phyloP scores from a whole-genome alignment of 2,888 invertebrate genomes.

The Campopleginae sp. region DNA sequence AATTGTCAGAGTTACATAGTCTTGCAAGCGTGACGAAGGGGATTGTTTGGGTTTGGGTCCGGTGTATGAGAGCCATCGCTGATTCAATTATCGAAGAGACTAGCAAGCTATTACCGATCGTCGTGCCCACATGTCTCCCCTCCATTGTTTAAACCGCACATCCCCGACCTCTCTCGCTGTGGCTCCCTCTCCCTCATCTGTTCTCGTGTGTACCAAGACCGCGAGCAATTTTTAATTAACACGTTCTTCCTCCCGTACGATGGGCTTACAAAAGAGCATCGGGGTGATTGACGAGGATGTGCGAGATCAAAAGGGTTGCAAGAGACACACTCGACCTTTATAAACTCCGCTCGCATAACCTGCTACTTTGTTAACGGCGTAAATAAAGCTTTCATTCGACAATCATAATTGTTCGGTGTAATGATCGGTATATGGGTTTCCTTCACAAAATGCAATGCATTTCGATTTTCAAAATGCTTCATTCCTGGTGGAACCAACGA shows the following conservation, averaged over 20 bases:
- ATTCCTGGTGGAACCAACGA: no score
- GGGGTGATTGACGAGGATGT: conserved; percentile 23
- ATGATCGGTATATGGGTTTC: no score
- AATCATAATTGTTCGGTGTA: no score
- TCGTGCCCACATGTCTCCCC: conserved; percentile 24
- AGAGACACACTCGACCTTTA: conserved; percentile 43
- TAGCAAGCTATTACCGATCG: conserved; percentile 69
- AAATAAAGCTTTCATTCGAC: conserved; percentile 30
- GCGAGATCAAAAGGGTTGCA: conserved; percentile 35
- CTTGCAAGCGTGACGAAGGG: conserved; percentile 8
- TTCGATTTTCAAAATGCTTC: no score
- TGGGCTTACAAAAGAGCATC: conserved; percentile 38
- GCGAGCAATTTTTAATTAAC: conserved; percentile 80
- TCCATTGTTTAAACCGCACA: conserved; percentile 31
- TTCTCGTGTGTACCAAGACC: conserved; percentile 72
- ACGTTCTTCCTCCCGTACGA: conserved; percentile 67
- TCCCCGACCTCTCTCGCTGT: not conserved
- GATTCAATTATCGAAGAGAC: conserved; percentile 77
- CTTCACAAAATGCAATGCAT: no score
- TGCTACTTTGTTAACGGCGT: conserved; percentile 36
- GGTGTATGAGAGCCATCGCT: conserved; percentile 71
- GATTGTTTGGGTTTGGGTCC: conserved; percentile 47
- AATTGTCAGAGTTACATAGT: not conserved
- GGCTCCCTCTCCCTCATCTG: not conserved
- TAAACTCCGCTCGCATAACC: conserved; percentile 50